These are phyloP conservation scores for Macrocentrus cingulum DNA, from an alignment of 1,140 invertebrate species.

Conservation along the genomic window DNA sequence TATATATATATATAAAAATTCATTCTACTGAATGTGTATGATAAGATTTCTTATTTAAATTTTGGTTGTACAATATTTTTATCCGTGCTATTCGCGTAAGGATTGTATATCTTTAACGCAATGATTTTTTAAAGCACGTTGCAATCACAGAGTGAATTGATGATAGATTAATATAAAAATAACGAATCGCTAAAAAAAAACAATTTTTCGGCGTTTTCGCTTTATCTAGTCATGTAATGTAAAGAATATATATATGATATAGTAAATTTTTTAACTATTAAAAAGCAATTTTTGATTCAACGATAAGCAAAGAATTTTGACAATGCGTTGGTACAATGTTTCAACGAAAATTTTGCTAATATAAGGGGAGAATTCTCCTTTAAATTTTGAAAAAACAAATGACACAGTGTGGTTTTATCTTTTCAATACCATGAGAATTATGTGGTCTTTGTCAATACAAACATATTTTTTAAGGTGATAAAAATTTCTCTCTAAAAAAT, in stretches of 20 bases:
- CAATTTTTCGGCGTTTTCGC: neutral
- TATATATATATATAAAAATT: neutral
- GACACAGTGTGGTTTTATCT: too few relatives aligned
- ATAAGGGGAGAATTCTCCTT: too few relatives aligned
- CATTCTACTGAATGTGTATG: neutral
- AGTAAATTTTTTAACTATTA: too few relatives aligned
- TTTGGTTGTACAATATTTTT: neutral
- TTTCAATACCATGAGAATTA: too few relatives aligned
- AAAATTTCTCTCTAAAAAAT: too few relatives aligned
- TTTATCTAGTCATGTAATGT: neutral
- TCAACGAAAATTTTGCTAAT: too few relatives aligned
- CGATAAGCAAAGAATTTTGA: too few relatives aligned
- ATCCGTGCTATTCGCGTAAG: neutral
- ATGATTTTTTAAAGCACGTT: neutral
- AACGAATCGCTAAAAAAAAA: neutral
- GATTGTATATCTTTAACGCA: neutral
- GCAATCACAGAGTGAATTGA: slow-evolving; percentile 23
- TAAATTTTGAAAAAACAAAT: too few relatives aligned
- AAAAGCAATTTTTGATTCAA: neutral
- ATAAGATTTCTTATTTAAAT: neutral
- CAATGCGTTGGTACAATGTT: too few relatives aligned
- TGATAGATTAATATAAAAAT: slow-evolving; percentile 5
- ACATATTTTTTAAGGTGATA: too few relatives aligned
- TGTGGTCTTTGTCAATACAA: too few relatives aligned
- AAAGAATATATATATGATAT: neutral